Conservation (phyloP, 2,797 vertebrate species). For the Cryptoblepharus egeriae region DNA sequence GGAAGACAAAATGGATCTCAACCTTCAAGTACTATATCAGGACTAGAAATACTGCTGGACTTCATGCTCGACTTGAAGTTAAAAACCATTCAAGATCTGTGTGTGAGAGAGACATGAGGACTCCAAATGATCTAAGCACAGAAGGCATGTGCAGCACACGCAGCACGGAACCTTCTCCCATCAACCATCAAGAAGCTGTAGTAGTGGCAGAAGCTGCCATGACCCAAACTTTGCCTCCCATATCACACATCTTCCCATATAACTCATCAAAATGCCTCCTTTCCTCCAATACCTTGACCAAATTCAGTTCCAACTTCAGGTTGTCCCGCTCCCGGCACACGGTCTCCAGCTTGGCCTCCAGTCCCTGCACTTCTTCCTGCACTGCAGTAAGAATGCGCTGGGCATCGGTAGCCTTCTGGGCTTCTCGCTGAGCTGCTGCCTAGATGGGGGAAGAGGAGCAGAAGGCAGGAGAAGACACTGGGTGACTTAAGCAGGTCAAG, state of each 20-base stretch:
- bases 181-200: no score
- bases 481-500: no score
- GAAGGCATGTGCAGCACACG: background rate
- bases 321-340: constrained; percentile 73
- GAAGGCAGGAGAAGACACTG: background rate
- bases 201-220: background rate
- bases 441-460: background rate
- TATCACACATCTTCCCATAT: background rate
- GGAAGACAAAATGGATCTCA: background rate
- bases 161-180: no score
- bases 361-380: constrained; percentile 66
- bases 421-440: constrained; percentile 67
- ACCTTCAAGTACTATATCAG: background rate
- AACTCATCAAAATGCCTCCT: background rate
- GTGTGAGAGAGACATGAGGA: no score
- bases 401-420: constrained; percentile 65
- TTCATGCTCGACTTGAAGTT: background rate
- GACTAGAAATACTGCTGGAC: background rate
- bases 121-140: no score
- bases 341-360: constrained; percentile 71
- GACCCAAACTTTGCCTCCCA: background rate
- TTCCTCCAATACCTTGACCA: constrained; percentile 41
- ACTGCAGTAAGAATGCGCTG: constrained; percentile 62
- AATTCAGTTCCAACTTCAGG: constrained; percentile 75
- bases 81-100: background rate